A percentile compares a stretch with the other conserved stretches of the same genome.
These are phyloP conservation scores for Centruroides sculpturatus DNA, from an alignment of 1,140 invertebrate genomes.

Conservation along the genomic window DNA sequence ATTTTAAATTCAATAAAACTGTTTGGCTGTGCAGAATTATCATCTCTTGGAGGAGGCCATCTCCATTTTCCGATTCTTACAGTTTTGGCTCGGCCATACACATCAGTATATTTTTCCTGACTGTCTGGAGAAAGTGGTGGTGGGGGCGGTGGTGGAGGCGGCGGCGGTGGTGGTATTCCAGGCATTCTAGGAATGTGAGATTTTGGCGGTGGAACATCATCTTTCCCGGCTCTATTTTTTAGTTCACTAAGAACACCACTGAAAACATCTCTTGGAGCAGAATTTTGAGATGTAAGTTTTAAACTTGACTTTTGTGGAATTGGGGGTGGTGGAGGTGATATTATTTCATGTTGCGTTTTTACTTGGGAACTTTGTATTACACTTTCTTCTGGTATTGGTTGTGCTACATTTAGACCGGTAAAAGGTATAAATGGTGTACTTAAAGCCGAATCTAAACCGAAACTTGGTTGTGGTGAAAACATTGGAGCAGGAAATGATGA, in stretches of 20 bases:
- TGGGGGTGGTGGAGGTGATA: not conserved
- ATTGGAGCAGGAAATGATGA: too few species aligned
- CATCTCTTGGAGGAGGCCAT: conserved; percentile 82
- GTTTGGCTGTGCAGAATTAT: conserved; percentile 38
- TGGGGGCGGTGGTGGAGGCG: conserved; percentile 43
- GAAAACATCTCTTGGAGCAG: conserved; percentile 8
- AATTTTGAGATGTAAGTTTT: not conserved
- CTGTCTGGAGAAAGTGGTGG: conserved; percentile 64
- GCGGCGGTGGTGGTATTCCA: conserved; percentile 19
- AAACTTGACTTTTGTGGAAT: not conserved
- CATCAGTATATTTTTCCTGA: conserved; percentile 37
- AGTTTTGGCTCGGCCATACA: conserved; percentile 82
- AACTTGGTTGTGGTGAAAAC: too few species aligned
- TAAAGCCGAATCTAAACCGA: too few species aligned
- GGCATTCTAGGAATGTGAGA: conserved; percentile 20
- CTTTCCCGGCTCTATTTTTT: conserved; percentile 29
- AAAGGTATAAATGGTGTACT: too few species aligned
- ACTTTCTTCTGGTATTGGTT: too few species aligned
- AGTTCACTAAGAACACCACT: conserved; percentile 30
- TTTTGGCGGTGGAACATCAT: conserved; percentile 4
- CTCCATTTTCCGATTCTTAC: conserved; percentile 91
- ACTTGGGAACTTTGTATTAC: too few species aligned
- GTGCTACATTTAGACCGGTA: too few species aligned
- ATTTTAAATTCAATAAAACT: conserved; percentile 78
- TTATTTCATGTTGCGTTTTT: not conserved